A percentile compares a stretch with the other conserved stretches of the same genome.
These are phyloP conservation scores for Limonius californicus DNA, from an alignment of 1,140 invertebrate species.

Conservation along the genomic window DNA sequence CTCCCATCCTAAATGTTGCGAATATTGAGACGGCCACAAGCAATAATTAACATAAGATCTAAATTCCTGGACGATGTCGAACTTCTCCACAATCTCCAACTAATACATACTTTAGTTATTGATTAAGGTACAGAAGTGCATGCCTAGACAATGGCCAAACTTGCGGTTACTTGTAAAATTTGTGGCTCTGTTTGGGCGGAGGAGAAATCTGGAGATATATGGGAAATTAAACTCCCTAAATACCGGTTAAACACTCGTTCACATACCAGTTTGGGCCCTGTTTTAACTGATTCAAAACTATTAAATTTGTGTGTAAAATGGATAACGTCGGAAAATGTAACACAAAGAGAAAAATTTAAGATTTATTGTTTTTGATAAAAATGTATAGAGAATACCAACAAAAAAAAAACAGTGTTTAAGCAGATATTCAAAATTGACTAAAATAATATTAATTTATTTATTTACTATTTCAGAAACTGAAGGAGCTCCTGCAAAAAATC, in stretches of 20 bases:
- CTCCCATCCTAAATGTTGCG: constrained; percentile 33
- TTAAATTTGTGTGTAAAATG: too few relatives aligned
- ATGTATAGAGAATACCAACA: too few relatives aligned
- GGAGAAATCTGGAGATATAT: neutral
- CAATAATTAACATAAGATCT: constrained; percentile 43
- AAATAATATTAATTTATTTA: too few relatives aligned
- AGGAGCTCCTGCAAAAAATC: too few relatives aligned
- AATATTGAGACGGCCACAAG: constrained; percentile 41
- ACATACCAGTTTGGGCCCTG: too few relatives aligned
- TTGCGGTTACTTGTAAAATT: constrained; percentile 13
- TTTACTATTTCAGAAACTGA: too few relatives aligned
- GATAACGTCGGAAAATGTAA: too few relatives aligned
- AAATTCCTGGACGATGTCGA: constrained; percentile 22
- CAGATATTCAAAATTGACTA: too few relatives aligned
- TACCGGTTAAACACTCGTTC: neutral
- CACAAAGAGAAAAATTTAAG: too few relatives aligned
- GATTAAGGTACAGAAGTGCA: constrained; percentile 15
- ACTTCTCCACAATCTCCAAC: constrained; percentile 22
- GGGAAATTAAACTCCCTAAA: neutral
- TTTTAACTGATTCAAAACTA: too few relatives aligned
- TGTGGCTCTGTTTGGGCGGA: neutral
- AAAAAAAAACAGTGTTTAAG: too few relatives aligned
- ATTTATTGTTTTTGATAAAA: too few relatives aligned
- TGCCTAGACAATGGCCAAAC: constrained; percentile 6
- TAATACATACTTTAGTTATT: constrained; percentile 21